A percentile compares a stretch with the other conserved stretches of the same genome.
Conservation (phyloP, 2,888 invertebrate genomes). For the Orthosia gothica region DNA sequence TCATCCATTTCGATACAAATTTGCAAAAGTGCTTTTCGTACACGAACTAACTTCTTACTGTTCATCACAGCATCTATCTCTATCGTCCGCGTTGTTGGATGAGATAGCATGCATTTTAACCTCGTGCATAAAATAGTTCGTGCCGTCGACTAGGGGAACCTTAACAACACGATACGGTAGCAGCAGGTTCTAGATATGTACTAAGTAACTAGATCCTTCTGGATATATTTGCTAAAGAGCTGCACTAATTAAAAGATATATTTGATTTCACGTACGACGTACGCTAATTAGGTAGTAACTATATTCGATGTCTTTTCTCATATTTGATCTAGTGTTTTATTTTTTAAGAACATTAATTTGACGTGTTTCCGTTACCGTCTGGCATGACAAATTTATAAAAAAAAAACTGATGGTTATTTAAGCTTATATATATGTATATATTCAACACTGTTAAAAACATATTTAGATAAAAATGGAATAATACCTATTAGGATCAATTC, state of each 20-base stretch:
- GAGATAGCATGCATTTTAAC: too few relatives aligned
- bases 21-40: too few relatives aligned
- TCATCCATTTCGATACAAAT: too few relatives aligned
- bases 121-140: too few relatives aligned
- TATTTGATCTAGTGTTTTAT: neutral
- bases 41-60: too few relatives aligned
- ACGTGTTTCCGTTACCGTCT: neutral
- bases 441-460: neutral
- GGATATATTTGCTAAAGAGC: neutral
- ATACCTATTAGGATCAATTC: neutral
- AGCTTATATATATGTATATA: neutral
- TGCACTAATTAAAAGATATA: slow-evolving; percentile 19
- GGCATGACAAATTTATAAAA: neutral
- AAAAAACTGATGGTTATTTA: neutral
- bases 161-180: slow-evolving; percentile 17
- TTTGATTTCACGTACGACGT: neutral
- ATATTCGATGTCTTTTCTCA: slow-evolving; percentile 1
- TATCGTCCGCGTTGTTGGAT: too few relatives aligned
- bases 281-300: neutral
- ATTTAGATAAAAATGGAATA: neutral
- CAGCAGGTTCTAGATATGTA: neutral
- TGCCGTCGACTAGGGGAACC: too few relatives aligned
- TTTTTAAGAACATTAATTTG: slow-evolving; percentile 8
- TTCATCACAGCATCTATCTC: too few relatives aligned
- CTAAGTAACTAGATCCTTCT: slow-evolving; percentile 8